A percentile compares a stretch with the other conserved stretches of the same genome.
phyloP scores from a whole-genome alignment of 2,113 vertebrate genomes.

The Struthio camelus region DNA sequence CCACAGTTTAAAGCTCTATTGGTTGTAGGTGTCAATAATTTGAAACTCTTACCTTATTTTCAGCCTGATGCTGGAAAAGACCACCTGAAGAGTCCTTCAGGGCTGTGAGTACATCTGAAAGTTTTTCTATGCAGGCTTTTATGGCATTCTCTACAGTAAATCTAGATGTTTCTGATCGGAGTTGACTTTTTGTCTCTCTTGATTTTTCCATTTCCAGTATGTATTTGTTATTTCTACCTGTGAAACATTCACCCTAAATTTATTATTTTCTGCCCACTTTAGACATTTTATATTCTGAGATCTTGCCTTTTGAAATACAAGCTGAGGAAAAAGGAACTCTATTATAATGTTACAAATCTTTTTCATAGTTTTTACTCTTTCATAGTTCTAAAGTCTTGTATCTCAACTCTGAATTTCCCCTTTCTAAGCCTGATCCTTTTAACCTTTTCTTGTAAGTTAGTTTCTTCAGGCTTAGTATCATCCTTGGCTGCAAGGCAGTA shows the following conservation, averaged over 20 bases:
- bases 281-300: background rate
- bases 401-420: background rate
- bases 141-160: background rate
- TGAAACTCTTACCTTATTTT: conserved; percentile 47
- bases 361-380: background rate
- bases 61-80: conserved; percentile 12
- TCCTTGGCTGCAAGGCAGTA: background rate
- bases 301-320: background rate
- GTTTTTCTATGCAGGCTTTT: background rate
- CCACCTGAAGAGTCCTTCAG: conserved; percentile 34
- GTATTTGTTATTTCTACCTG: background rate
- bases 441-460: conserved; percentile 2
- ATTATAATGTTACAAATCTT: background rate
- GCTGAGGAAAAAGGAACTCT: background rate
- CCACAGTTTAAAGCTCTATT: background rate
- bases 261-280: conserved; percentile 20
- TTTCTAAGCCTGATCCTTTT: conserved; percentile 8
- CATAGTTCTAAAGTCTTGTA: background rate
- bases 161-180: background rate
- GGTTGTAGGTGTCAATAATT: background rate
- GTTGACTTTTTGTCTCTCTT: background rate
- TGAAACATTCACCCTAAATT: background rate
- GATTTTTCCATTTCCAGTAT: background rate
- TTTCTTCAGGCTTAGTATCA: background rate
- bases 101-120: background rate